Evolutionary conservation across 2,797 vertebrate species (phyloP).

Genomic region (Pristis pectinata): DNA sequence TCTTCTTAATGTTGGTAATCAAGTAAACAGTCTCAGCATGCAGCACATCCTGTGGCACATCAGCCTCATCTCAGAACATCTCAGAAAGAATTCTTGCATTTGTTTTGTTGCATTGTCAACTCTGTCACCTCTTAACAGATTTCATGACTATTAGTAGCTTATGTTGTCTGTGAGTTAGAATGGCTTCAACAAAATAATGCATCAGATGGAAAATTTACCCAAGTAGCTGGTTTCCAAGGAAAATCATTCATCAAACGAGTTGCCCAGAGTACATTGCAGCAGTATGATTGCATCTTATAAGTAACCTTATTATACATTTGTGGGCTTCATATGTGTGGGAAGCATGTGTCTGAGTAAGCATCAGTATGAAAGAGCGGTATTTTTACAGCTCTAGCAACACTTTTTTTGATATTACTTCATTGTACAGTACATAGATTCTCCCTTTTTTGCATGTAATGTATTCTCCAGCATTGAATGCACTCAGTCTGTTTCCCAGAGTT

Average conservation of each 20-base stretch:
- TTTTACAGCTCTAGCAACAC: too few species aligned
- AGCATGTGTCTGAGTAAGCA: too few species aligned
- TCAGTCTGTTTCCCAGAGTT: too few species aligned
- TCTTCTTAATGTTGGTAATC: not conserved
- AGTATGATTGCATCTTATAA: not conserved
- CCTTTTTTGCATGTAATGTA: too few species aligned
- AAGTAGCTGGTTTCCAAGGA: not conserved
- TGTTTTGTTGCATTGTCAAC: not conserved
- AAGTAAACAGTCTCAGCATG: not conserved
- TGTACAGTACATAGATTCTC: too few species aligned
- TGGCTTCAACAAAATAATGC: not conserved
- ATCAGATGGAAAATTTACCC: not conserved
- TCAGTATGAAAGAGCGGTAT: too few species aligned
- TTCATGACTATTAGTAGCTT: not conserved
- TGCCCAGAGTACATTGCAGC: not conserved
- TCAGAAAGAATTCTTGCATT: not conserved
- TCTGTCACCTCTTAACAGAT: not conserved
- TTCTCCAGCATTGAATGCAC: too few species aligned
- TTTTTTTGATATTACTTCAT: too few species aligned
- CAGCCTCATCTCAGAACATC: too few species aligned
- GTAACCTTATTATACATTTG: too few species aligned
- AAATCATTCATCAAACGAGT: not conserved
- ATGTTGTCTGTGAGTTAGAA: not conserved
- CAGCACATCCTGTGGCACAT: not conserved
- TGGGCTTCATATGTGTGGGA: too few species aligned